Conservation (phyloP, 2,797 vertebrate species). For the Sebastes nivosus region DNA sequence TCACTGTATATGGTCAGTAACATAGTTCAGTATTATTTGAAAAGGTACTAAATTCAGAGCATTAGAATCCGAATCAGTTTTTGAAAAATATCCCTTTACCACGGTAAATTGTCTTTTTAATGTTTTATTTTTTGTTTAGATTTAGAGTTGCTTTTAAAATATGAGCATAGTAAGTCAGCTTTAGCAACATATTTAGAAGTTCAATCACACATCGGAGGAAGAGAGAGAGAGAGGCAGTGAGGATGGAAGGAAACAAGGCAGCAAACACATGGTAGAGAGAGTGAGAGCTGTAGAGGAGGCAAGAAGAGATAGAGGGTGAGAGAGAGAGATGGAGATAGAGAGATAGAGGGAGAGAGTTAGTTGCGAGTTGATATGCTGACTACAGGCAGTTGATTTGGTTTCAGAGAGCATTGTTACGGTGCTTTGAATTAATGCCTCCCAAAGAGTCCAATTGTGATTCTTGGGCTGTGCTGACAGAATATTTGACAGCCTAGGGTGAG, state of each 20-base stretch:
- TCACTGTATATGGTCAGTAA: neutral
- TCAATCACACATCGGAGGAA: slow-evolving; percentile 36
- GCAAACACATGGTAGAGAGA: slow-evolving; percentile 25
- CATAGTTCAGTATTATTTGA: neutral
- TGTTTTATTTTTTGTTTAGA: neutral
- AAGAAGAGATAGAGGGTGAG: neutral
- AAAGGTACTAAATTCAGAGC: neutral
- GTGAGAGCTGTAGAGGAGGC: neutral
- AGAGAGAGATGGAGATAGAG: slow-evolving; percentile 35
- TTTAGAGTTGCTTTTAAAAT: neutral
- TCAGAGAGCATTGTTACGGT: slow-evolving; percentile 80
- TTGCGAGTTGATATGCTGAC: slow-evolving; percentile 79
- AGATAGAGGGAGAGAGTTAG: slow-evolving; percentile 56
- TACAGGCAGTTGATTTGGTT: slow-evolving; percentile 82
- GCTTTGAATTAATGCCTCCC: slow-evolving; percentile 83
- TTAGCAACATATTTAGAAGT: slow-evolving; percentile 45
- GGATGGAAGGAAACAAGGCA: slow-evolving; percentile 18
- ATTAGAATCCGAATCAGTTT: too few relatives aligned
- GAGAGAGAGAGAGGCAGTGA: neutral
- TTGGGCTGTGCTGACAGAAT: slow-evolving; percentile 81
- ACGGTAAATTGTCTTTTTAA: neutral
- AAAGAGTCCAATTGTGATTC: slow-evolving; percentile 82
- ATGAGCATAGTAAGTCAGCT: slow-evolving; percentile 31
- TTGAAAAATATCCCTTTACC: too few relatives aligned
- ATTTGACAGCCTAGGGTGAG: slow-evolving; percentile 78